These are phyloP conservation scores for Aphidius colemani DNA, from an alignment of 2,888 invertebrate species.

Conservation along the genomic window DNA sequence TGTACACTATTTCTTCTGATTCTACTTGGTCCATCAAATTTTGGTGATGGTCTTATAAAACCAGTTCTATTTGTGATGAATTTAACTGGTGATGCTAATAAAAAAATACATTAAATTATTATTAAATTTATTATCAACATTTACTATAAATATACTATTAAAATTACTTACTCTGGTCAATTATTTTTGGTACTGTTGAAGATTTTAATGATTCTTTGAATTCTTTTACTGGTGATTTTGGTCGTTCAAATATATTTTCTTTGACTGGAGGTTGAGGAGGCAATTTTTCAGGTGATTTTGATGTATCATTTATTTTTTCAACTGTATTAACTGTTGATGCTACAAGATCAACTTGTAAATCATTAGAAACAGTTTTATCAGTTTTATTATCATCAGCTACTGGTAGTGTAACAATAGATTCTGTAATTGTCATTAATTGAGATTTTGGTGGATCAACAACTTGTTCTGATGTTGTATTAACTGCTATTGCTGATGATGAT, in stretches of 20 bases:
- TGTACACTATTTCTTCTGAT: conserved; percentile 70
- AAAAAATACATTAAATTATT: background rate
- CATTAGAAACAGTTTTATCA: too few species aligned
- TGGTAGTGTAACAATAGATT: too few species aligned
- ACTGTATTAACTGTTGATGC: too few species aligned
- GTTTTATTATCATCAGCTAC: too few species aligned
- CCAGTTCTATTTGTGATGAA: conserved; percentile 65
- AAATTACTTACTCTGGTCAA: conserved; percentile 2
- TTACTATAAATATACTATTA: conserved; percentile 16
- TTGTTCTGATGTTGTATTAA: too few species aligned
- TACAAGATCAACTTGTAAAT: too few species aligned
- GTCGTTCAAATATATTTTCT: background rate
- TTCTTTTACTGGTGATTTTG: background rate
- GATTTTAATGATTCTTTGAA: background rate
- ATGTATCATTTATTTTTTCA: too few species aligned
- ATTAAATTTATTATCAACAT: conserved; percentile 10
- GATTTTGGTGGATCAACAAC: too few species aligned
- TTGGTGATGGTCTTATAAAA: conserved; percentile 70
- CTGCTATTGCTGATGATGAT: too few species aligned
- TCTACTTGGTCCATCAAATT: conserved; percentile 63
- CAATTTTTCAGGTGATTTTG: too few species aligned
- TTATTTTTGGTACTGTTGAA: background rate
- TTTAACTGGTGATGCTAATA: conserved; percentile 63
- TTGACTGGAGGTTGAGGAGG: background rate
- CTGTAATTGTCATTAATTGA: too few species aligned